Conservation (phyloP, 2,888 invertebrate species). For the Brassicogethes aeneus region DNA sequence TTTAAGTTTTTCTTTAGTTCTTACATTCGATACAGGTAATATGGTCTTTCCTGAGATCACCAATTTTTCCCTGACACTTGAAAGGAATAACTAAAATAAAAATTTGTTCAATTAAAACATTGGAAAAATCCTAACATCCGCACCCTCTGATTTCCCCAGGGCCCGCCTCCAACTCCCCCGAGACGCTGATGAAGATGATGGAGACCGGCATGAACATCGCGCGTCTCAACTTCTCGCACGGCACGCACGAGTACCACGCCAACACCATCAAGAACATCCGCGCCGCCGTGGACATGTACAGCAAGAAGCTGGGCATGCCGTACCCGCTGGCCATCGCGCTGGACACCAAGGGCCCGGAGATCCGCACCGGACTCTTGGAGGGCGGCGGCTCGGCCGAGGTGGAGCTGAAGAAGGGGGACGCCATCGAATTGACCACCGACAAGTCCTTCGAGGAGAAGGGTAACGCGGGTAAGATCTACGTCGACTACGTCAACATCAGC, state of each 20-base stretch:
- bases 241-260: slow-evolving; percentile 89
- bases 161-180: slow-evolving; percentile 74
- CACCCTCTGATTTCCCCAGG: too few species aligned
- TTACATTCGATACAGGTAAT: too few species aligned
- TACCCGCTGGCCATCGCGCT: slow-evolving; percentile 89
- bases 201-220: slow-evolving; percentile 96
- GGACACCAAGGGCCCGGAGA: slow-evolving; percentile 98
- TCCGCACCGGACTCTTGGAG: slow-evolving; percentile 88
- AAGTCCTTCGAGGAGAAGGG: slow-evolving; percentile 71
- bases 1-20: too few species aligned
- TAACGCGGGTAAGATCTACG: slow-evolving; percentile 62
- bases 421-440: slow-evolving; percentile 80
- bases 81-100: too few species aligned
- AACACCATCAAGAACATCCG: slow-evolving; percentile 88
- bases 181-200: slow-evolving; percentile 86
- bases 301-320: slow-evolving; percentile 60
- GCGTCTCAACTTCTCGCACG: slow-evolving; percentile 92
- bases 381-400: slow-evolving; percentile 88
- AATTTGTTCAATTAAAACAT: too few species aligned
- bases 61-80: too few species aligned
- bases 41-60: too few species aligned
- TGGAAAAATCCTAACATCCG: too few species aligned
- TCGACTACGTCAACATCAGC: slow-evolving; percentile 93
- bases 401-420: slow-evolving; percentile 75
- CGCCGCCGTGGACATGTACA: slow-evolving; percentile 73